Conservation (phyloP, 2,888 invertebrate genomes). For the Rhorus exstirpatorius region DNA sequence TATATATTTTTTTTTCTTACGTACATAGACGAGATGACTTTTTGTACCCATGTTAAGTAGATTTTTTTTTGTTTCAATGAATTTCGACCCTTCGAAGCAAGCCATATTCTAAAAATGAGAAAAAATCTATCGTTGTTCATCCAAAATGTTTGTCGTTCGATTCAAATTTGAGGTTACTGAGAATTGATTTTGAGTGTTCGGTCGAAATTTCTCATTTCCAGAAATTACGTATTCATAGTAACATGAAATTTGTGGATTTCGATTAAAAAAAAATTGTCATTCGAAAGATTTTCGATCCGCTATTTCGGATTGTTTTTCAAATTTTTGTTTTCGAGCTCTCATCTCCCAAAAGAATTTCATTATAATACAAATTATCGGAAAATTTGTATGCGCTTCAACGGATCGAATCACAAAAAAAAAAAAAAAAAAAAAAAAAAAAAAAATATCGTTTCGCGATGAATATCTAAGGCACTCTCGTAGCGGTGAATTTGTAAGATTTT, state of each 20-base stretch:
- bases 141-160: no score
- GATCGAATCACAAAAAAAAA: slow-evolving; percentile 9
- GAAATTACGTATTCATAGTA: no score
- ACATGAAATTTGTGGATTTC: no score
- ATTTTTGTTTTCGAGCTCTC: background rate
- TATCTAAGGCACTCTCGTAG: slow-evolving; percentile 58
- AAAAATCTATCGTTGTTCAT: background rate
- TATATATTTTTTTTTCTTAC: slow-evolving; percentile 39
- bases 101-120: background rate
- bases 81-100: background rate
- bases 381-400: background rate
- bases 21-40: slow-evolving; percentile 52
- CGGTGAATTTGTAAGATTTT: slow-evolving; percentile 22
- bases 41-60: slow-evolving; percentile 61
- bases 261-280: no score
- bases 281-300: no score
- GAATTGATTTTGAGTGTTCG: no score
- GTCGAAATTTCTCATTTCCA: no score
- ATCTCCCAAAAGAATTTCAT: background rate
- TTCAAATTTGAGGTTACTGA: no score
- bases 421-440: slow-evolving; percentile 9
- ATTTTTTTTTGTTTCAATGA: slow-evolving; percentile 22
- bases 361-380: background rate
- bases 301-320: no score
- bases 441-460: background rate